Percentiles rank a stretch among this genome's conserved stretches.
Conservation (phyloP, 1,140 invertebrate genomes). For the Amyelois transitella region DNA sequence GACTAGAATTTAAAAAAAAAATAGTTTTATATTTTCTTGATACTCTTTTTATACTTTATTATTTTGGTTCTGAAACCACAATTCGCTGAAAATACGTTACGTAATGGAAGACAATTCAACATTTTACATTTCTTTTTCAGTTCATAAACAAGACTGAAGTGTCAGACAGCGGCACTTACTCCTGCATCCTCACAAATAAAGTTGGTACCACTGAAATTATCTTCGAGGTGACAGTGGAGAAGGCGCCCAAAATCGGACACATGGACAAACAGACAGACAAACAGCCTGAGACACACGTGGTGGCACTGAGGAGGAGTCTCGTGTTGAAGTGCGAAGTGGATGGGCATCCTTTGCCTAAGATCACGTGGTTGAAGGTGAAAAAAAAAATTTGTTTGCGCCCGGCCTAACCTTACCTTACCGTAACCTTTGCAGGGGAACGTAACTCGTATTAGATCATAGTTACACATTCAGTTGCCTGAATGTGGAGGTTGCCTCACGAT, state of each 20-base stretch:
- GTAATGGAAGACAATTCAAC: no score
- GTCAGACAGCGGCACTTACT: constrained; percentile 59
- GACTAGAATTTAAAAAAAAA: no score
- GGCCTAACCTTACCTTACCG: no score
- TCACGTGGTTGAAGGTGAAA: constrained; percentile 64
- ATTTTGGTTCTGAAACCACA: no score
- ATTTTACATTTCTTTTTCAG: constrained; percentile 21
- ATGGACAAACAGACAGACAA: constrained; percentile 20
- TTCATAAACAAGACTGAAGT: constrained; percentile 48
- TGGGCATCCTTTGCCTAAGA: constrained; percentile 55
- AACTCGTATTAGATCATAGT: no score
- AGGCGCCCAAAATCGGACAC: constrained; percentile 44
- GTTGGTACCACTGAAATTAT: constrained; percentile 54
- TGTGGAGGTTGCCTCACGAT: no score
- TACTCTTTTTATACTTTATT: no score
- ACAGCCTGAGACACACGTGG: constrained; percentile 33
- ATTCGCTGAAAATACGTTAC: no score
- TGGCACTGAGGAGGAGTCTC: constrained; percentile 49
- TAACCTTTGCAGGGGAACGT: no score
- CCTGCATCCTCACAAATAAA: constrained; percentile 63
- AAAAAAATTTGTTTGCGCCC: neutral
- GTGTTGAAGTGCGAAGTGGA: constrained; percentile 59
- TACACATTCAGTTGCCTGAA: no score
- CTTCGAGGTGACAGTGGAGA: constrained; percentile 47
- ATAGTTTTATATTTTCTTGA: no score